Evolutionary conservation across 2,888 invertebrate genomes (phyloP).

Genomic region (Idaea aversata): DNA sequence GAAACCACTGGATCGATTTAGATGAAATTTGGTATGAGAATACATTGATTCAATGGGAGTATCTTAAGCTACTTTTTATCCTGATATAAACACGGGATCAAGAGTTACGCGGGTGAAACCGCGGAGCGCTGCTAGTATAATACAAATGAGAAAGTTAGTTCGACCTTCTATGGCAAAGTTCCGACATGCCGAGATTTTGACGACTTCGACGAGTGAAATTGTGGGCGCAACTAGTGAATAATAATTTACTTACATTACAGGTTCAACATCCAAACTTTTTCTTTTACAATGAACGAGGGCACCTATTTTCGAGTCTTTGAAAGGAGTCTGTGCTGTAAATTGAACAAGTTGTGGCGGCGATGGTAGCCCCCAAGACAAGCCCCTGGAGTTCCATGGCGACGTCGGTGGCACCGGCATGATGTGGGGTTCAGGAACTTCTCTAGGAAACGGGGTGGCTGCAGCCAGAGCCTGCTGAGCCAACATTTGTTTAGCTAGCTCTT

Average conservation of each 20-base stretch:
- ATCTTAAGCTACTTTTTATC: too few relatives aligned
- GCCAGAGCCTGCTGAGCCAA: slow-evolving; percentile 60
- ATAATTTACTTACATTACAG: slow-evolving; percentile 69
- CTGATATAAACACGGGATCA: too few relatives aligned
- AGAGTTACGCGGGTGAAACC: too few relatives aligned
- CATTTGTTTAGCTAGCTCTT: slow-evolving; percentile 66
- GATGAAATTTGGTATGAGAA: too few relatives aligned
- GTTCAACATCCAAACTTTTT: slow-evolving; percentile 68
- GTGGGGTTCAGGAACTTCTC: slow-evolving; percentile 47
- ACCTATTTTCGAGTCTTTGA: slow-evolving; percentile 36
- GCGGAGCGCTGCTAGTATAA: too few relatives aligned
- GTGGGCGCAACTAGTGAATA: background rate
- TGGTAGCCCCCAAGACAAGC: slow-evolving; percentile 75
- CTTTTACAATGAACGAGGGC: slow-evolving; percentile 63
- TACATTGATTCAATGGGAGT: too few relatives aligned
- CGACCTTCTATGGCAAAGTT: too few relatives aligned
- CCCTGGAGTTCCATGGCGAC: slow-evolving; percentile 76
- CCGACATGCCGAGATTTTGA: too few relatives aligned
- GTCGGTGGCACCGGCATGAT: slow-evolving; percentile 66
- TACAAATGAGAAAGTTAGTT: too few relatives aligned
- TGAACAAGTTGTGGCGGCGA: slow-evolving; percentile 69
- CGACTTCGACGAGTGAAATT: too few relatives aligned
- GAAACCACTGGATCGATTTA: too few relatives aligned
- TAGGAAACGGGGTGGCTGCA: slow-evolving; percentile 45
- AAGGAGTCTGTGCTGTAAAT: slow-evolving; percentile 65